Base-by-base conservation (phyloP, 2,113 vertebrate genomes). In the Syrrhaptes paradoxus region DNA sequence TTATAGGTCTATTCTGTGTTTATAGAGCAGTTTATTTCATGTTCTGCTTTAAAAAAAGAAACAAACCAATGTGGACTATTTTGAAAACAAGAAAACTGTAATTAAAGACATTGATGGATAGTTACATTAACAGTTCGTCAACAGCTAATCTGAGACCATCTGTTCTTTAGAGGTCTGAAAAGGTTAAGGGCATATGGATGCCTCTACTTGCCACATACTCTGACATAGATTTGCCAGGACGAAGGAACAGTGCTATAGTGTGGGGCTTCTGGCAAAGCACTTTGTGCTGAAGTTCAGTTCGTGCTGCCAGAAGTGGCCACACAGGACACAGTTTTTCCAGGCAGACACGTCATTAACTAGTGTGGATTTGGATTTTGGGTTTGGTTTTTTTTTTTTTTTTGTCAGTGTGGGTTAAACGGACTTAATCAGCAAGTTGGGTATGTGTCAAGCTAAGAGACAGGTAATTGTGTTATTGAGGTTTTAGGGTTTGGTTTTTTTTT, bases 51-150 rank as follows among this genome's bases (percentile, higher is more conserved):
- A 72, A 31, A 54, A 65, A 70, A 54, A 65, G 34, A 59, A 51
- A 78, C 36, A 36, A 82, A 82, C 70, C 90, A 91, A 41, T 68
- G 62, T 12, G 41, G 45, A 31, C 82, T 76, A 58, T 88, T 94
- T 85, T 76, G 92, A 90, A 91, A 94, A 94, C 78, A 91, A 72
- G 82, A 62, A 91, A 79, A 66, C 26, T 61, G 87, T 72, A 85
- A 94, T 91, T 90, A 88, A 91, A 81, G 63, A 74, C 92, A 82
- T 31, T 94, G 92, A 95, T 89, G 86, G 94, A 85, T 82, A 36
- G 82, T 76, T 93, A 17, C 78, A 90, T 94, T 76, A 92, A 51
- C 95, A 93, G 61, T 70, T 71, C 11, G 12, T 91, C 91, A 95
- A 49, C 91, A 75, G 85, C 90, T 87, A 66, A 91, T 91, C 90